Evolutionary conservation across 2,888 invertebrate genomes (phyloP), one percentile per base, ranked within the genome.

Genomic region (Cyclophora punctaria): DNA sequence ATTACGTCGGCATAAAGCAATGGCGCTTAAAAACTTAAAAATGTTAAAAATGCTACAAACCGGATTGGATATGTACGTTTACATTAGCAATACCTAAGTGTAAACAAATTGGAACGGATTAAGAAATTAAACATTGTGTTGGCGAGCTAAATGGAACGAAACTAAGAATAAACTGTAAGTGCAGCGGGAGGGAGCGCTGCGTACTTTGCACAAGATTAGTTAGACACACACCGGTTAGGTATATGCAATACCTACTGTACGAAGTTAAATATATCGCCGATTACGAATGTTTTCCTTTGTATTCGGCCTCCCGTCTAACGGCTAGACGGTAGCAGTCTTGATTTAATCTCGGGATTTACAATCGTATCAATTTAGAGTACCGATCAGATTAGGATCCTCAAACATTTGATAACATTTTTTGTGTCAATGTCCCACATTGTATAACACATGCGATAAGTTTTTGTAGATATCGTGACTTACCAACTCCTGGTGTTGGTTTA

Each of bases 101-200:
- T 62, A 66, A 67, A 66, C 66, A 68, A 66, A 64, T 67, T 68
- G 57, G 63, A 63, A 58, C 64, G 60, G 63, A 70, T 71, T 67
- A 67, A 60, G 63, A 73, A 73, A 71, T 71, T 71, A 73, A 73
- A 74, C 70, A 67, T 59, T 60, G 50, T 48, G 48, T 45, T 55
- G 55, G 62, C 58, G 56, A 57, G 66, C 62, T 63, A 73, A 78
- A 75, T 73, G 66, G 75, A 70, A 71, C 73, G 69, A 73, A 74
- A 75, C 75, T 78, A 79, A 77, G 76, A 78, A 80, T 77, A 76
- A 76, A 73, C 73, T 66, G 69, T 58, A 68, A 71, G 67, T 72
- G 73, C 71, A 73, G 62, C 59, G 37, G 59, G 59, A 64, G 63
- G 65, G 60, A 66, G 62, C 57, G 63, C 63, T 64, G 58, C 61